phyloP scores from a whole-genome alignment of 2,113 vertebrate species.

The Morone chrysops region DNA sequence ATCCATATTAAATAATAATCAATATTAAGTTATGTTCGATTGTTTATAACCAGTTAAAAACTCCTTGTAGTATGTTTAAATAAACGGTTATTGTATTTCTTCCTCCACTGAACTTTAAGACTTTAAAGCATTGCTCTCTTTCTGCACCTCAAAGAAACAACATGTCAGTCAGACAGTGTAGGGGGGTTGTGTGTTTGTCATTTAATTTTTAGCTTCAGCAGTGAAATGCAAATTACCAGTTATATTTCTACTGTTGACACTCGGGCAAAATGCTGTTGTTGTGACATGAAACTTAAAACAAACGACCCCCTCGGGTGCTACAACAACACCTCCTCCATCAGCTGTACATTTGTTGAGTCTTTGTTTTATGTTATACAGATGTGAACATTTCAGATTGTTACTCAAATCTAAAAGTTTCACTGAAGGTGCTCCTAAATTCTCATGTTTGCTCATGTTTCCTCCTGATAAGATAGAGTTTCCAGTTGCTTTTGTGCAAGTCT shows the following conservation, averaged over 20 bases:
- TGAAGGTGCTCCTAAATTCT: not conserved
- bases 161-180: not conserved
- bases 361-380: not conserved
- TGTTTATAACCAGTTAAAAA: too few species aligned
- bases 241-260: not conserved
- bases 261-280: conserved; percentile 3
- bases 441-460: conserved; percentile 2
- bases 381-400: not conserved
- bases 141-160: not conserved
- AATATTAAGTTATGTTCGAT: too few species aligned
- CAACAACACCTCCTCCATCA: not conserved
- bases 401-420: not conserved
- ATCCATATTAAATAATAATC: too few species aligned
- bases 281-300: not conserved
- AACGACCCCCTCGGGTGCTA: conserved; percentile 7
- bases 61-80: too few species aligned
- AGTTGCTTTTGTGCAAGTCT: conserved; percentile 1
- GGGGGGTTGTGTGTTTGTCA: not conserved
- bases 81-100: too few species aligned
- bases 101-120: too few species aligned
- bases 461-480: conserved; percentile 2
- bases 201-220: not conserved
- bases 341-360: not conserved
- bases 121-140: too few species aligned
- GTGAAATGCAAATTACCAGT: not conserved